These are phyloP conservation scores for Euplexia lucipara DNA, from an alignment of 2,888 invertebrate species.

Conservation along the genomic window DNA sequence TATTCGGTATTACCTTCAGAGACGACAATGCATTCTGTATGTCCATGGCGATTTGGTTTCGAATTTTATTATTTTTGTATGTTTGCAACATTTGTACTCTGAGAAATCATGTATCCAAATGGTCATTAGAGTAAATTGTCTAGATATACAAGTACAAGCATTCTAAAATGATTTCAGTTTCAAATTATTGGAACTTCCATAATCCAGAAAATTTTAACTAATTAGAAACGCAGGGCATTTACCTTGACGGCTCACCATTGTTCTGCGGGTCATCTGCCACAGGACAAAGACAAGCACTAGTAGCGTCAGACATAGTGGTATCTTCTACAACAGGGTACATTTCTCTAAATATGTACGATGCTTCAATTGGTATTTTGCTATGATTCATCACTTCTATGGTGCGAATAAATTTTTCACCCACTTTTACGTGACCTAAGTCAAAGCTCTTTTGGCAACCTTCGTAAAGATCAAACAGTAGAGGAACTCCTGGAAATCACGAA, in stretches of 20 bases:
- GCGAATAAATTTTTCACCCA: slow-evolving; percentile 88
- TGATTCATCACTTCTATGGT: slow-evolving; percentile 91
- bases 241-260: slow-evolving; percentile 78
- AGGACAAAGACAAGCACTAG: slow-evolving; percentile 82
- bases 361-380: slow-evolving; percentile 89
- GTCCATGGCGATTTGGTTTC: slow-evolving; percentile 82
- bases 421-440: slow-evolving; percentile 84
- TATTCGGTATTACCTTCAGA: slow-evolving; percentile 82
- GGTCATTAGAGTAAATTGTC: too few relatives aligned
- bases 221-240: neutral
- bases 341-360: slow-evolving; percentile 88
- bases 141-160: too few relatives aligned
- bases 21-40: slow-evolving; percentile 83
- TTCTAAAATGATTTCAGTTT: too few relatives aligned
- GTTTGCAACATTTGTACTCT: slow-evolving; percentile 82
- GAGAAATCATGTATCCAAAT: slow-evolving; percentile 38
- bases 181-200: too few relatives aligned
- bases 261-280: slow-evolving; percentile 59
- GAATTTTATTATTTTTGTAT: slow-evolving; percentile 79
- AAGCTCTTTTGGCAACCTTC: slow-evolving; percentile 88
- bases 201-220: neutral
- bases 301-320: slow-evolving; percentile 77
- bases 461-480: slow-evolving; percentile 84
- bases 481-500: slow-evolving; percentile 77
- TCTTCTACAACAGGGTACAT: slow-evolving; percentile 83